Percentiles rank a stretch among this genome's conserved stretches.
Conservation (phyloP, 2,888 invertebrate species). For the Nomada fucata region DNA sequence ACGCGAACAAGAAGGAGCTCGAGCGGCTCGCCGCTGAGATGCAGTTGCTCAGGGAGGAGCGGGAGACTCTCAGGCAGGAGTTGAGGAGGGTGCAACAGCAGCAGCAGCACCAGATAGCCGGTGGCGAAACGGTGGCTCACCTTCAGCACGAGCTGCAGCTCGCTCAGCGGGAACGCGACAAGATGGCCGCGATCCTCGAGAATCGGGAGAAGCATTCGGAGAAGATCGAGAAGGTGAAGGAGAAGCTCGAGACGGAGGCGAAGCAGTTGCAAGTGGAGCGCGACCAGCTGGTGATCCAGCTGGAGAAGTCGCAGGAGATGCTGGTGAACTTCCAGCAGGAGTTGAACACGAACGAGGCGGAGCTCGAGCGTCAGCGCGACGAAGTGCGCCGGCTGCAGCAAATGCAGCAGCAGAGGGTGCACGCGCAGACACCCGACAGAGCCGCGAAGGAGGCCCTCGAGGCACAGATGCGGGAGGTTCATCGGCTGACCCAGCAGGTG, state of each 20-base stretch:
- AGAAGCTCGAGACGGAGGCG: conserved; percentile 93
- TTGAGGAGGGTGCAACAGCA: conserved; percentile 87
- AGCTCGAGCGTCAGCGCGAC: conserved; percentile 91
- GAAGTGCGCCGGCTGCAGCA: conserved; percentile 90
- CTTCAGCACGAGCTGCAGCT: conserved; percentile 90
- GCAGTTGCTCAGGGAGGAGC: conserved; percentile 92
- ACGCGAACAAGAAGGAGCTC: conserved; percentile 93
- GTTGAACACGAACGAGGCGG: conserved; percentile 92
- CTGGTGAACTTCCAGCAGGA: conserved; percentile 97
- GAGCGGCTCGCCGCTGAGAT: conserved; percentile 93
- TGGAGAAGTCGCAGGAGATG: conserved; percentile 97
- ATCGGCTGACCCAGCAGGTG: conserved; percentile 89
- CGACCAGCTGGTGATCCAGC: conserved; percentile 94
- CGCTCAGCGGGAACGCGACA: conserved; percentile 90
- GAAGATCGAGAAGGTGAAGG: conserved; percentile 93
- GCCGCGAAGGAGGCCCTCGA: conserved; percentile 90
- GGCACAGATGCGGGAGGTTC: conserved; percentile 89
- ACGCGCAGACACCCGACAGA: conserved; percentile 89
- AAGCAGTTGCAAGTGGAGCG: conserved; percentile 94
- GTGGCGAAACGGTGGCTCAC: conserved; percentile 90
- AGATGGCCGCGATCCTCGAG: conserved; percentile 91
- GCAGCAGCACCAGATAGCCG: conserved; percentile 88
- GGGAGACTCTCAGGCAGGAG: conserved; percentile 90
- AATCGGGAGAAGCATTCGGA: conserved; percentile 92
- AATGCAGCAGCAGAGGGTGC: conserved; percentile 86